A percentile compares a stretch with the other conserved stretches of the same genome.
Evolutionary conservation across 2,797 vertebrate species (phyloP).

Genomic region (Anabas testudineus): DNA sequence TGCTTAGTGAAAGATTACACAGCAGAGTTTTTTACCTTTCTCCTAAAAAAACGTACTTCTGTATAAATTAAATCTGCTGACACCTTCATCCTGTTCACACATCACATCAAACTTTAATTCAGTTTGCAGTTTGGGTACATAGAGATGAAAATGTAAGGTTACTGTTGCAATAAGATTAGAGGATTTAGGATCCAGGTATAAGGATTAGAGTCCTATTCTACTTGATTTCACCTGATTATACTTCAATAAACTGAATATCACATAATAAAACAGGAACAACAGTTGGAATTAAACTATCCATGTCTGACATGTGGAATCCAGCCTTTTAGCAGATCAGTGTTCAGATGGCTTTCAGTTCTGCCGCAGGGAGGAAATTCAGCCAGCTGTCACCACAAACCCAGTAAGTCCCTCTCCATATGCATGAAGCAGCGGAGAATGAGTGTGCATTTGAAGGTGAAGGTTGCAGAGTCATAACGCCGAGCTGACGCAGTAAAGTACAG

Average conservation of each 20-base stretch:
- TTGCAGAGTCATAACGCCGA: conserved; percentile 27
- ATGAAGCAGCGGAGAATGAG: conserved; percentile 30
- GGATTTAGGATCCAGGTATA: no score
- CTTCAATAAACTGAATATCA: not conserved
- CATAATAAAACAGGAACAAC: not conserved
- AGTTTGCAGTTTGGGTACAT: no score
- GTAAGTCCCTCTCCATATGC: conserved; percentile 26
- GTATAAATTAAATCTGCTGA: no score
- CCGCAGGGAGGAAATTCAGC: not conserved
- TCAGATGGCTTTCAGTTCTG: conserved; percentile 20
- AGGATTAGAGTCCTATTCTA: not conserved
- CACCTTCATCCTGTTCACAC: no score
- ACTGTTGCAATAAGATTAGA: no score
- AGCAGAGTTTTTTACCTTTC: conserved; percentile 8
- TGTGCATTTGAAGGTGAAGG: conserved; percentile 29
- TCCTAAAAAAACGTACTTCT: not conserved
- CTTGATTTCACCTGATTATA: not conserved
- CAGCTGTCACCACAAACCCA: conserved; percentile 20
- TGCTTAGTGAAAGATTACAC: not conserved
- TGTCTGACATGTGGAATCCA: not conserved
- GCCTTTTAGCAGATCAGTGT: not conserved
- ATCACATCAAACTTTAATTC: no score
- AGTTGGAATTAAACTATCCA: not conserved
- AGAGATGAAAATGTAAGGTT: no score
- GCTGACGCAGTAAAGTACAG: not conserved